Evolutionary conservation across 2,888 invertebrate species (phyloP).

Genomic region (Diaperis boleti): DNA sequence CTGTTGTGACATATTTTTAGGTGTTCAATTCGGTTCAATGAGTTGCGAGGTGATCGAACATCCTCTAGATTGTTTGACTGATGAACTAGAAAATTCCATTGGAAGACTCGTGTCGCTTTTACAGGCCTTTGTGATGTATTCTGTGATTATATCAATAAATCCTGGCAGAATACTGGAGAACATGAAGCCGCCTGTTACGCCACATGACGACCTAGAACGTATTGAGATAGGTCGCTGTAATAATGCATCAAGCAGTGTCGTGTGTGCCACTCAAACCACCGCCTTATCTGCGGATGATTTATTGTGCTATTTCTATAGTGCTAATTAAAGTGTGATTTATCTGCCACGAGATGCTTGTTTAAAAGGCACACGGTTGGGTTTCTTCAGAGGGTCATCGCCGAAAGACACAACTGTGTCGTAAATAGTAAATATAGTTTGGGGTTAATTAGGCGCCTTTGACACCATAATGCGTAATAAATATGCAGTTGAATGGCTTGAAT

Average conservation of each 20-base stretch:
- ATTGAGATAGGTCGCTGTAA: constrained; percentile 33
- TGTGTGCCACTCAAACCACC: constrained; percentile 22
- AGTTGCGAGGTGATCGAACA: constrained; percentile 39
- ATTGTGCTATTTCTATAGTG: constrained; percentile 18
- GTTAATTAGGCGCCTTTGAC: no score
- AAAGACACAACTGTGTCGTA: no score
- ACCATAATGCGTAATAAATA: no score
- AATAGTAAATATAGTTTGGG: no score
- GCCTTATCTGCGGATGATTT: constrained; percentile 27
- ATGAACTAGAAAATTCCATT: constrained; percentile 37
- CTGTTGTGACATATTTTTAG: constrained; percentile 26
- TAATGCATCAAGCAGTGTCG: constrained; percentile 26
- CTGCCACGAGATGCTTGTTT: not conserved
- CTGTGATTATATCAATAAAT: constrained; percentile 28
- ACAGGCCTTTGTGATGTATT: constrained; percentile 29
- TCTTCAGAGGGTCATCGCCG: no score
- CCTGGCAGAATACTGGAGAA: constrained; percentile 6
- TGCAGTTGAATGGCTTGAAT: no score
- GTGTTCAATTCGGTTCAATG: constrained; percentile 37
- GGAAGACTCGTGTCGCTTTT: constrained; percentile 27
- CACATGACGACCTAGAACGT: constrained; percentile 18
- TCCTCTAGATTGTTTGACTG: constrained; percentile 37
- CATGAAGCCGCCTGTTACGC: constrained; percentile 13
- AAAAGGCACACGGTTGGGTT: no score
- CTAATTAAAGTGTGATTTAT: constrained; percentile 25